Evolutionary conservation across 2,797 vertebrate genomes (phyloP).

Genomic region (Sphaeramia orbicularis): DNA sequence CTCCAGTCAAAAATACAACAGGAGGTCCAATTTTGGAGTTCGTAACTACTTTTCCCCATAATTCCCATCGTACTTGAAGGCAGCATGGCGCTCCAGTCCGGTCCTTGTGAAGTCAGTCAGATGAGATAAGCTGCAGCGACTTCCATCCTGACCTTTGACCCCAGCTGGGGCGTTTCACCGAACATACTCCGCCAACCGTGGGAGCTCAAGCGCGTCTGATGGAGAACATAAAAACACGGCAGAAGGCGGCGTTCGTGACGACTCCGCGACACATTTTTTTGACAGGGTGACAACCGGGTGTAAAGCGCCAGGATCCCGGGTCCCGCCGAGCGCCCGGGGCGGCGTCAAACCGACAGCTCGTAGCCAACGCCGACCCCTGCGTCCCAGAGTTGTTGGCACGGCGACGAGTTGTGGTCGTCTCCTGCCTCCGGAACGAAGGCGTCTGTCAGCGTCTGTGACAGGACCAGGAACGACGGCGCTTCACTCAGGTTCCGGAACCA

Average conservation of each 20-base stretch:
- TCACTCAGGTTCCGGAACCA: conserved; percentile 22
- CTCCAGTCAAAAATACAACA: no score
- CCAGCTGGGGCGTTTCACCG: conserved; percentile 26
- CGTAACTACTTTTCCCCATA: no score
- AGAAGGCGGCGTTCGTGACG: conserved; percentile 39
- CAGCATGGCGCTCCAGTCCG: no score
- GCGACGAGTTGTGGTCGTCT: conserved; percentile 50
- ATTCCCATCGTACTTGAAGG: no score
- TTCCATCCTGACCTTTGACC: conserved; percentile 57
- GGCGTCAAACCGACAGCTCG: conserved; percentile 73
- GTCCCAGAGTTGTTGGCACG: conserved; percentile 57
- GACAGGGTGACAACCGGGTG: conserved; percentile 76
- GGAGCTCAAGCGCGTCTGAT: conserved; percentile 68
- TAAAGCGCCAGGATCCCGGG: conserved; percentile 47
- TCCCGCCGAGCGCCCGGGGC: conserved; percentile 49
- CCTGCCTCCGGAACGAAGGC: conserved; percentile 41
- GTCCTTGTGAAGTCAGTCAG: background rate
- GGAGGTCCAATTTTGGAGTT: no score
- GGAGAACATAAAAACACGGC: conserved; percentile 50
- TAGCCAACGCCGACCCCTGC: conserved; percentile 39
- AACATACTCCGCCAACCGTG: conserved; percentile 48
- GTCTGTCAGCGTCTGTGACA: conserved; percentile 72
- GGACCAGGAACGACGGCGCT: conserved; percentile 49
- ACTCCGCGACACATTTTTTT: conserved; percentile 59
- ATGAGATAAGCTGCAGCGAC: conserved; percentile 33